Evolutionary conservation across 2,113 vertebrate species (phyloP), one percentile per base, ranked within the genome.

Genomic region (Pyrgilauda ruficollis): DNA sequence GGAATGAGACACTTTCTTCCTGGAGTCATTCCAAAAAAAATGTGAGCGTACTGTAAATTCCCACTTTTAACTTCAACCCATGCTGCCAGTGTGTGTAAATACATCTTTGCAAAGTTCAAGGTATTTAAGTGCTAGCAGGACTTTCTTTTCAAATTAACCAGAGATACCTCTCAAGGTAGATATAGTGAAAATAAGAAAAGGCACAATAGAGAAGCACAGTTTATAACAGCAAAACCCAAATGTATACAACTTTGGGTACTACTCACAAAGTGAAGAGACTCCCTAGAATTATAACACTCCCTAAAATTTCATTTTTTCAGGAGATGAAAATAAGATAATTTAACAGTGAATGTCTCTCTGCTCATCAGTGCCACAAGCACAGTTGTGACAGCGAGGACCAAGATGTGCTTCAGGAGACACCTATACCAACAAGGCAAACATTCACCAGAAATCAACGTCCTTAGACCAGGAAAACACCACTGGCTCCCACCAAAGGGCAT

Each of bases 81-180:
- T 24, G 21, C 64, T 95, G 86, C 76, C 63, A 86, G 43, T 0
- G 2, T 72, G 56, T 24, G 21, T 41, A 75, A 92, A 95, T 33
- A 68, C 4, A 49, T 89, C 74, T 84, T 58, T 78, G 62, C 39
- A 16, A 93, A 78, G 69, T 78, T 84, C 92, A 87, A 88, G 61
- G 30, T 50, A 90, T 84, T 90, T 18, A 69, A 75, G 43, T 35
- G 24, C 22, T 81, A 69, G 41, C 50, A 85, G 37, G 78, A 92
- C 80, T 84, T 95, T 44, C 28, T 87, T 95, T 89, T 46, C 28
- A 84, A 90, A 92, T 84, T 79, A 92, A 92, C 21, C 55, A n/a
- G 41, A 73, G 24, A 52, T 28, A 73, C 26, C 56, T 55, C 33
- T 61, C 52, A 63, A 30, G 5, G 6, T 27, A 41, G 17, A 49